These are phyloP conservation scores for Tetranychus piercei DNA, from an alignment of 2,888 invertebrate species.

Conservation along the genomic window DNA sequence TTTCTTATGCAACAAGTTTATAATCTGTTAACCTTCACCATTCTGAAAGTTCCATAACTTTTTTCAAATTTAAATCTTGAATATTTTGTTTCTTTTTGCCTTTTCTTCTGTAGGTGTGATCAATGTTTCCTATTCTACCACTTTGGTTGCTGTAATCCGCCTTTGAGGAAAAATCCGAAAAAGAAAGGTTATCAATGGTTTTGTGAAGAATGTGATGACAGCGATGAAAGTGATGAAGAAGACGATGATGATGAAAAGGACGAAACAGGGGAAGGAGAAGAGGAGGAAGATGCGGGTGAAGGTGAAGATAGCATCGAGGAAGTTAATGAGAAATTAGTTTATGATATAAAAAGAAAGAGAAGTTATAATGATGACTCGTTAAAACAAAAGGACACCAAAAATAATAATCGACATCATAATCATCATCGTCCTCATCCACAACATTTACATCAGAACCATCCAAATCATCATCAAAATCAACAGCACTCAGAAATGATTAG, in stretches of 20 bases:
- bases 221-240: constrained; percentile 23
- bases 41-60: too few relatives aligned
- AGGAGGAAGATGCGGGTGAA: not conserved
- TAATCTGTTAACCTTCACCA: too few relatives aligned
- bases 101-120: constrained; percentile 44
- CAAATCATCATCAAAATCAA: not conserved
- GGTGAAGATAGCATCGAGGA: not conserved
- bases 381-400: not conserved
- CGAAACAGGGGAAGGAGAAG: not conserved
- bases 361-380: not conserved
- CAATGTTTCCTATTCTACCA: constrained; percentile 76
- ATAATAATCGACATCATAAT: not conserved
- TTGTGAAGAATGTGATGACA: constrained; percentile 67
- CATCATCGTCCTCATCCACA: not conserved
- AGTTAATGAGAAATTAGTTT: not conserved
- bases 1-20: too few relatives aligned
- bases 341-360: not conserved
- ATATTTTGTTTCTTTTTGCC: constrained; percentile 35
- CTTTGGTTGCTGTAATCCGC: constrained; percentile 79
- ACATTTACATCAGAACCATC: not conserved
- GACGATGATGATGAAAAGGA: constrained; percentile 22
- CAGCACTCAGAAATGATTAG: not conserved
- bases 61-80: too few relatives aligned
- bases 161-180: constrained; percentile 79
- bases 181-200: constrained; percentile 85